Evolutionary conservation across 2,797 vertebrate species (phyloP), one percentile per base, ranked within the genome.

Genomic region (Champsocephalus gunnari): DNA sequence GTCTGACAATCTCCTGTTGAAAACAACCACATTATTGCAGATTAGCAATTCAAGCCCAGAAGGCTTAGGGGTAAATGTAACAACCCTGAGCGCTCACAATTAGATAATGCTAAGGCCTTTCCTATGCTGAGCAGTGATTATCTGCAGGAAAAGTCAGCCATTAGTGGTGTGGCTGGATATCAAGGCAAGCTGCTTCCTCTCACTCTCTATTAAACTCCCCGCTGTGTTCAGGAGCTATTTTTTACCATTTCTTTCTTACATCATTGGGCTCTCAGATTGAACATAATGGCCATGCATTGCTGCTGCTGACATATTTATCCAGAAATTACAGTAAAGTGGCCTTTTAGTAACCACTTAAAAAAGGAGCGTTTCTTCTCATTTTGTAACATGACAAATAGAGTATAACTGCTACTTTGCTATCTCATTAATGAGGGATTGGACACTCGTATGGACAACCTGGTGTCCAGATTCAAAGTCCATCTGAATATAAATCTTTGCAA

Each of bases 21-120:
- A 81, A 78, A 56, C 71, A 68, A 71, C 17, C 49, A 71, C 75
- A 84, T 88, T 86, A 89, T 63, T 81, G 71, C 80, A 87, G 82
- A 90, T 93, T 88, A 91, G 86, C 86, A 87, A 81, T 89, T 89
- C 88, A 89, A 87, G 65, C 75, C 68, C 64, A 44, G 64, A 67
- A 67, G 84, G 62, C 71, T 85, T 34, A 69, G 67, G 87, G 88
- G 75, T 84, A 77, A 86, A 75, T 58, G 73, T 58, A 88, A 71
- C 83, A 73, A 79, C 72, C 66, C 68, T 60, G 50, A 41, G 73
- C 59, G 55, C 86, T 78, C 69, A 73, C 84, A 89, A 88, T 88
- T 88, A 90, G 86, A 91, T 81, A 69, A 87, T 67, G 54, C 69
- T 0, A 19, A 77, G 70, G 72, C 54, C 47, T 71, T 60, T 58